Conservation (phyloP, 2,113 vertebrate species). For the Orthonyx spaldingii region DNA sequence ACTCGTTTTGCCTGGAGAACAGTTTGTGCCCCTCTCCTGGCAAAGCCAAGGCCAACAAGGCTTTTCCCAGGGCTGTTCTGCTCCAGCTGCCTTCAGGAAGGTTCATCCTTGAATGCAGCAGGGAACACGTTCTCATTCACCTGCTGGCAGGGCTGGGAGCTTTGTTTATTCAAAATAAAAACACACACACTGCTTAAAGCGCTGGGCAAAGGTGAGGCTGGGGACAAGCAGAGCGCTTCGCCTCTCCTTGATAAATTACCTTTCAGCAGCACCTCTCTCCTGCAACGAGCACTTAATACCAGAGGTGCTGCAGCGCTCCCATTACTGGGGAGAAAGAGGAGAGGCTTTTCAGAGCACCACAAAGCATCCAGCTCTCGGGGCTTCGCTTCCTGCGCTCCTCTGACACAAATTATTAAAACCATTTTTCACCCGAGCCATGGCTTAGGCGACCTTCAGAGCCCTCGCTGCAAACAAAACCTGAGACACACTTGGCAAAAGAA, state of each 20-base stretch:
- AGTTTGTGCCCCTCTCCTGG: neutral
- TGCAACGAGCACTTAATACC: neutral
- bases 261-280: neutral
- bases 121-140: neutral
- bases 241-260: conserved; percentile 22
- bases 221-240: neutral
- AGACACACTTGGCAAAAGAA: conserved; percentile 16
- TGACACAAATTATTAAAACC: conserved; percentile 47
- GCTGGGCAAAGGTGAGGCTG: neutral
- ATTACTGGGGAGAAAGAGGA: neutral
- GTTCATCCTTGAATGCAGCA: neutral
- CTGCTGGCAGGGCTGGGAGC: neutral
- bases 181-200: neutral
- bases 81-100: neutral
- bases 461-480: conserved; percentile 36
- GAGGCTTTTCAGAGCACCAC: neutral
- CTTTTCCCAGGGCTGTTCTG: neutral
- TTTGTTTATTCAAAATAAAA: conserved; percentile 24
- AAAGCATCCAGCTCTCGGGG: neutral
- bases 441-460: neutral
- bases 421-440: conserved; percentile 16
- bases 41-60: neutral
- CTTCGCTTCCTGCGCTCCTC: neutral
- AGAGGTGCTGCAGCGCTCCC: neutral
- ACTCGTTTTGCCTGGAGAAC: neutral